phyloP scores from a whole-genome alignment of 2,888 invertebrate genomes.

The Acrobasis consociella region DNA sequence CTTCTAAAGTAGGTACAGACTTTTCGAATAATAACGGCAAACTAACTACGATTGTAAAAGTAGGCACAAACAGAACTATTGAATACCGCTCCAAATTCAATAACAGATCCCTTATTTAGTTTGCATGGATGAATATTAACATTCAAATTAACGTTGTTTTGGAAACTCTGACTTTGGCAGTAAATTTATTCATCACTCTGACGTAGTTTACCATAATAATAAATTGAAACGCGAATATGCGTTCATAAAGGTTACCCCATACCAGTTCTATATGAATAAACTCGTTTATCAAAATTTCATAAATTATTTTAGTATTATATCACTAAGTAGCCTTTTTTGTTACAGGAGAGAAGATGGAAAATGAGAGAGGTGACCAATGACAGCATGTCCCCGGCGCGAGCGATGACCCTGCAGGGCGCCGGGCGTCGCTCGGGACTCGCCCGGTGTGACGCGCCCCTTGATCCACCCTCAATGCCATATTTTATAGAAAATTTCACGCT shows the following conservation, averaged over 20 bases:
- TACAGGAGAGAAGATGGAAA: constrained; percentile 78
- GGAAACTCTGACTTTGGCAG: constrained; percentile 10
- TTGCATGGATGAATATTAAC: constrained; percentile 5
- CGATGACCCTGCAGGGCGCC: constrained; percentile 69
- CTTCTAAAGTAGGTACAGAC: too few species aligned
- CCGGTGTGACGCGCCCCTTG: constrained; percentile 49
- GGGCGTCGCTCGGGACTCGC: constrained; percentile 60
- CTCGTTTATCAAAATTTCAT: neutral
- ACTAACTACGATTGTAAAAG: too few species aligned
- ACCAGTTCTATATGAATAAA: neutral
- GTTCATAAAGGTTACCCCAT: neutral
- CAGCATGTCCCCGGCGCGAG: constrained; percentile 78
- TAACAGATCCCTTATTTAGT: neutral
- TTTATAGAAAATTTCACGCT: constrained; percentile 70
- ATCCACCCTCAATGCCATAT: constrained; percentile 56
- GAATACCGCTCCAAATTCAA: constrained; percentile 3
- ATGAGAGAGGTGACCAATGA: constrained; percentile 75
- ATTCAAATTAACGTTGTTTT: constrained; percentile 7
- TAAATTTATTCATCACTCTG: constrained; percentile 8
- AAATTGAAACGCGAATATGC: neutral
- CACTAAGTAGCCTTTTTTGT: constrained; percentile 47
- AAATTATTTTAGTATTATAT: neutral
- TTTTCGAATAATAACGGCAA: too few species aligned
- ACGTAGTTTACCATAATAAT: neutral
- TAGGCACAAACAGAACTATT: neutral